Conservation (phyloP, 2,797 vertebrate species). For the Gallinago nigripennis region DNA sequence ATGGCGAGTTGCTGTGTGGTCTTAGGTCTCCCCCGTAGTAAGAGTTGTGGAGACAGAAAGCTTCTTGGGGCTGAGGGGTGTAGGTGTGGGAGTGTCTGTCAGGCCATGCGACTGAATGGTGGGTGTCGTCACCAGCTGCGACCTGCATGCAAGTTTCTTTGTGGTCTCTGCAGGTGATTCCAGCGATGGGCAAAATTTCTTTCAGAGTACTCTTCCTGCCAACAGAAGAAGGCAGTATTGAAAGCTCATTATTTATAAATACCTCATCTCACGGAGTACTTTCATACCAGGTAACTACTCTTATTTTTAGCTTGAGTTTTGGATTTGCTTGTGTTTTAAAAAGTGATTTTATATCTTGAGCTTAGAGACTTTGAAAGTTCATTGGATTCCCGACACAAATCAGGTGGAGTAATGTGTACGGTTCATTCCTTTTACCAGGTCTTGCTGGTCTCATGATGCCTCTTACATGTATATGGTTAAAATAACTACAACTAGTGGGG, state of each 20-base stretch:
- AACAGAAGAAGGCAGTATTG: conserved; percentile 91
- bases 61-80: background rate
- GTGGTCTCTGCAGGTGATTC: conserved; percentile 86
- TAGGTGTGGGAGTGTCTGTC: background rate
- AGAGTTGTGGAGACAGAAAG: background rate
- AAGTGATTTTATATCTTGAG: background rate
- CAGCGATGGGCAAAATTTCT: conserved; percentile 90
- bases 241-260: conserved; percentile 99
- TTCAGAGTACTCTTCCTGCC: conserved; percentile 97
- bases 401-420: background rate
- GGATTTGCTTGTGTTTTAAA: background rate
- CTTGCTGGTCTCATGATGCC: background rate
- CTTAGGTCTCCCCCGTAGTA: background rate
- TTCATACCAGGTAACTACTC: conserved; percentile 89
- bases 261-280: conserved; percentile 92
- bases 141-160: background rate
- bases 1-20: background rate
- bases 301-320: background rate
- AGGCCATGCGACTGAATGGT: background rate
- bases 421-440: background rate
- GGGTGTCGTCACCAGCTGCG: background rate
- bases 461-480: background rate
- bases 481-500: background rate
- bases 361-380: background rate
- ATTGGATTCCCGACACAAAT: background rate